A percentile compares a stretch with the other conserved stretches of the same genome.
Conservation (phyloP, 2,113 vertebrate genomes). For the Hassar affinis region DNA sequence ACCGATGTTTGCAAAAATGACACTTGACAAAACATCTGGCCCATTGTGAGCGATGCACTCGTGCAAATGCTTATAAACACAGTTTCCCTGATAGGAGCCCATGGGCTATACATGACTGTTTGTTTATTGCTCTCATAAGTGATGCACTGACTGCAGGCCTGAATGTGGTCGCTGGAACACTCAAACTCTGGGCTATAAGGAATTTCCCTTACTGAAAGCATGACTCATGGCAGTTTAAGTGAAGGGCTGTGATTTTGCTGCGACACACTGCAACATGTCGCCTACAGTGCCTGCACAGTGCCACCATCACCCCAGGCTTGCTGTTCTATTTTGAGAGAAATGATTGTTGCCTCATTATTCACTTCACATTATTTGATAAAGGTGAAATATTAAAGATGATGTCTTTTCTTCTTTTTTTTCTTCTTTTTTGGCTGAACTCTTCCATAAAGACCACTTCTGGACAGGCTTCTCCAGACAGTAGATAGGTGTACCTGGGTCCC, state of each 20-base stretch:
- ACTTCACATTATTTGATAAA: too few species aligned
- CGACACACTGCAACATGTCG: background rate
- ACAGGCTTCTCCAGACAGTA: too few species aligned
- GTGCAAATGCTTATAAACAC: constrained; percentile 38
- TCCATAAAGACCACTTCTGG: too few species aligned
- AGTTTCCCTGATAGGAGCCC: constrained; percentile 20
- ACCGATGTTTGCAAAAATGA: constrained; percentile 26
- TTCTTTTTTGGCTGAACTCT: too few species aligned
- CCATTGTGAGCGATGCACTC: constrained; percentile 12
- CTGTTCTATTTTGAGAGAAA: too few species aligned
- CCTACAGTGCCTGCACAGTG: too few species aligned
- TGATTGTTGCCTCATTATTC: too few species aligned
- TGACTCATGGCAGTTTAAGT: background rate
- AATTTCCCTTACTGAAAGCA: constrained; percentile 11
- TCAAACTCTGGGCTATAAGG: background rate
- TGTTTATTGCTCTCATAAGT: constrained; percentile 17
- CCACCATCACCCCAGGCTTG: too few species aligned
- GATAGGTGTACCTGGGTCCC: too few species aligned
- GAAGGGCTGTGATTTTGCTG: too few species aligned
- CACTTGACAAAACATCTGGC: constrained; percentile 30
- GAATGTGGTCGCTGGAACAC: background rate
- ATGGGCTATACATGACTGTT: background rate
- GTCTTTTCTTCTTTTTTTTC: too few species aligned
- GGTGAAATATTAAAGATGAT: too few species aligned
- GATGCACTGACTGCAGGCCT: background rate